Evolutionary conservation across 2,888 invertebrate genomes (phyloP).

Genomic region (Amphipoea lucens): DNA sequence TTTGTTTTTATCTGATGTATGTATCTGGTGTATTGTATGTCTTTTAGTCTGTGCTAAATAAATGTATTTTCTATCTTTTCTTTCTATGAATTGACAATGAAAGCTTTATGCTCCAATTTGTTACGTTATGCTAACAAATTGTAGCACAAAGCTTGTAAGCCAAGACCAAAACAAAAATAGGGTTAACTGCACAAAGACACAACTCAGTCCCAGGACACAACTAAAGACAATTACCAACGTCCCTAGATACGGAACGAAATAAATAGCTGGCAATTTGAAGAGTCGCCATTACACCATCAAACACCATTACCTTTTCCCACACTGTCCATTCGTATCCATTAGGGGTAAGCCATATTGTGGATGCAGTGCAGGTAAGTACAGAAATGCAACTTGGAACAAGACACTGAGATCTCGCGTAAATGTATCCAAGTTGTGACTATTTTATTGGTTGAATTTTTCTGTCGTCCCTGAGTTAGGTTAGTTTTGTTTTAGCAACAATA

Average conservation of each 20-base stretch:
- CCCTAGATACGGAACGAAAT: constrained; percentile 52
- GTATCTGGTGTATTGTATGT: no score
- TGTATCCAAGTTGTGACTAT: no score
- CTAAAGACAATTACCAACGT: constrained; percentile 58
- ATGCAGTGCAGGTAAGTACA: not conserved
- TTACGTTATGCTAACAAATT: no score
- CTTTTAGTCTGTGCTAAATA: no score
- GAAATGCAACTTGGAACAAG: constrained; percentile 20
- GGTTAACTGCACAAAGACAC: constrained; percentile 12
- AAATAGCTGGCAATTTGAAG: constrained; percentile 67
- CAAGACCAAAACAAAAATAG: constrained; percentile 11
- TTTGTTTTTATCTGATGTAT: no score
- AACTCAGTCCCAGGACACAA: constrained; percentile 30
- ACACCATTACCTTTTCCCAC: constrained; percentile 78
- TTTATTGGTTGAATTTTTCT: not conserved
- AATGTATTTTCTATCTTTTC: no score
- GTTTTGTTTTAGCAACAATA: not conserved
- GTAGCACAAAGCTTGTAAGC: no score
- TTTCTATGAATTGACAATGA: not conserved
- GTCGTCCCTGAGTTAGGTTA: not conserved
- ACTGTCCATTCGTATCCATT: constrained; percentile 79
- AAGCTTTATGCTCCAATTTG: no score
- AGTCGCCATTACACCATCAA: constrained; percentile 71
- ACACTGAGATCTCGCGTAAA: not conserved
- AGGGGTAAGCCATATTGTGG: constrained; percentile 61